Base-by-base conservation (phyloP, 2,797 vertebrate species). In the Neostethus bicornis region DNA sequence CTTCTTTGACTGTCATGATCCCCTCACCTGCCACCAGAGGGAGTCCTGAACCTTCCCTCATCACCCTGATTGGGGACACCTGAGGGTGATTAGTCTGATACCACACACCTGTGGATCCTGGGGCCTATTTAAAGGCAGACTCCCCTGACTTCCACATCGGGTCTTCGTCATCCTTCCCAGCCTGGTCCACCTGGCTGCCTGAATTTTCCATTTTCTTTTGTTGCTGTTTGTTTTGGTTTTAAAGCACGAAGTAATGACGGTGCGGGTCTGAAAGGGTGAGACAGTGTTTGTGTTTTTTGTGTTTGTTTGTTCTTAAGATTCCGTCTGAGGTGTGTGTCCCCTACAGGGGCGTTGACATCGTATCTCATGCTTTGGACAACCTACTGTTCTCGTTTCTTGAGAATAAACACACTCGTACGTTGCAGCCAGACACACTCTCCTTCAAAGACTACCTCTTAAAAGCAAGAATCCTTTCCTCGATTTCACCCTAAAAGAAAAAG, bases 381-480 rank as follows among this genome's bases (percentile, higher is more conserved):
- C 45, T 9, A 11, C 12, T 51, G 62, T 52, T 72, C 69, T 60
- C 70, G 47, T 79, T 76, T 70, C 70, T 60, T 57, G 38, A 65
- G 58, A 54, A 58, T 50, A 56, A 47, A 41, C 65, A 69, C 26
- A 57, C 59, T 41, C 28, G 16, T 34, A n/a, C n/a, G 34, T 17
- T 38, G 24, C 39, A 57, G 11, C 24, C 25, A 12, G 19, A 32
- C 55, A 50, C 28, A 38, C 24, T 39, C 48, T 55, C 9, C 65
- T 85, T 86, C 84, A 87, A 87, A 87, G 80, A 5, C 6, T 73
- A 44, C 19, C 42, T 67, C 82, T 83, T 59, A 74, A 61, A 83
- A 56, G 66, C 50, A 67, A 66, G 64, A 73, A 63, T 66, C 49
- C 44, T 68, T 51, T 46, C 19, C 7, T 61, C 43, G 41, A 35